A percentile compares a stretch with the other conserved stretches of the same genome.
phyloP scores from a whole-genome alignment of 23 tunicate species.

The Diplosoma virens region DNA sequence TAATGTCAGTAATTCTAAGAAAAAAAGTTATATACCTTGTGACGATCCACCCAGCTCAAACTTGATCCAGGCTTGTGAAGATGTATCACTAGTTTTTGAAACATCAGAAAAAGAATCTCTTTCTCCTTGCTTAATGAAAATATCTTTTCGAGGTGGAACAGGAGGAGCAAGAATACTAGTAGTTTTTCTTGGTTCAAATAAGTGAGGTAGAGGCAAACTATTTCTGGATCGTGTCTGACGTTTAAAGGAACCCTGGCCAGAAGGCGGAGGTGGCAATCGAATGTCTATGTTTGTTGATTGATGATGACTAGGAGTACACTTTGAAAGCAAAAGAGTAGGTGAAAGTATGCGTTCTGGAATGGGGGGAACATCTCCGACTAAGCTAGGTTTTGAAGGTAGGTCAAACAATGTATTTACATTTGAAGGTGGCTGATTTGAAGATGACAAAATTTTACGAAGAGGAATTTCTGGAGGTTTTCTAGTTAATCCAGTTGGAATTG shows the following conservation, averaged over 20 bases:
- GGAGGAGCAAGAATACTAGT: slow-evolving; percentile 13
- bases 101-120: slow-evolving; percentile 5
- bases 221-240: slow-evolving; percentile 17
- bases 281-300: not conserved
- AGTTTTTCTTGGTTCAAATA: not conserved
- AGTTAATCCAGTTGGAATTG: not conserved
- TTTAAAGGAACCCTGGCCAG: not conserved
- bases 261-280: slow-evolving; percentile 22
- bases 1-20: too few relatives aligned
- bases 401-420: not conserved
- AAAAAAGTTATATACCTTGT: slow-evolving; percentile 1
- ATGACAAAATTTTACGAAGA: not conserved
- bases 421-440: not conserved
- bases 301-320: not conserved
- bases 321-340: not conserved
- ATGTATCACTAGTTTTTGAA: slow-evolving; percentile 8
- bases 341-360: slow-evolving; percentile 18
- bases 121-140: not conserved
- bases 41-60: slow-evolving; percentile 16
- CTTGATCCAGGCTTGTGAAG: slow-evolving; percentile 4
- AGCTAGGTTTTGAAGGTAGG: not conserved
- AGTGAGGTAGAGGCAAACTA: not conserved
- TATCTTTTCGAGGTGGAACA: slow-evolving; percentile 25
- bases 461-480: slow-evolving; percentile 33
- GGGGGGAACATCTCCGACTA: slow-evolving; percentile 4